Base-by-base conservation (phyloP, 2,888 invertebrate genomes). In the Tridacna gigas region DNA sequence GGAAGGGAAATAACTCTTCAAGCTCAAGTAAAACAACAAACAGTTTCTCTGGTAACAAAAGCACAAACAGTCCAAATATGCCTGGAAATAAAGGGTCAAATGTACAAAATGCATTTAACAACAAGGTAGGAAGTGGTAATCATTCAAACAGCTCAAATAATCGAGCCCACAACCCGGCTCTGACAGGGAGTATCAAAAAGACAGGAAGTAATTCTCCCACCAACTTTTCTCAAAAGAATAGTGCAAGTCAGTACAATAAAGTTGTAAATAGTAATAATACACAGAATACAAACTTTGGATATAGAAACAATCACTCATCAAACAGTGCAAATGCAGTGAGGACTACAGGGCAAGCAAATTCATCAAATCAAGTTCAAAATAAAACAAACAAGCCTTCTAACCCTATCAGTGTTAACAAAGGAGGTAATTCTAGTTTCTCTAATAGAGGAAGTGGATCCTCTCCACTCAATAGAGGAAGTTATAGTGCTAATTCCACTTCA, bases 151-250 rank as follows among this genome's bases (percentile, higher is more conserved):
- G 22, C 47, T 71, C 73, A 22, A 79, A 65, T 51, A 77, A 67
- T 25, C 77, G 82, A 76, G 66, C 79, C n/a, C 74, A 80, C 18
- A 84, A 84, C 74, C 76, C 69, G 22, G 20, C 74, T 26, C 78
- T 80, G 11, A 48, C 82, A 45, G 77, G 77, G 65, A 82, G 74
- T 80, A 56, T 77, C 20, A 81, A 75, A 51, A 76, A 80, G 79
- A 75, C 66, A n/a, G 81, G 81, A 13, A 79, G 66, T 22, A 85
- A 82, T 75, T 84, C 86, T 12, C 84, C 86, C 3, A 75, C 80
- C 45, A 84, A 76, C 74, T 84, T 73, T 61, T 80, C 82, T 1
- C 73, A 79, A 47, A 80, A 84, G 60, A 69, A 77, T 71, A 76
- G 66, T 51, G 47, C 47, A 47, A 86, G 77, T 73, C 77, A 77